Evolutionary conservation across 2,888 invertebrate species (phyloP).

Genomic region (Lamellibrachia satsuma): DNA sequence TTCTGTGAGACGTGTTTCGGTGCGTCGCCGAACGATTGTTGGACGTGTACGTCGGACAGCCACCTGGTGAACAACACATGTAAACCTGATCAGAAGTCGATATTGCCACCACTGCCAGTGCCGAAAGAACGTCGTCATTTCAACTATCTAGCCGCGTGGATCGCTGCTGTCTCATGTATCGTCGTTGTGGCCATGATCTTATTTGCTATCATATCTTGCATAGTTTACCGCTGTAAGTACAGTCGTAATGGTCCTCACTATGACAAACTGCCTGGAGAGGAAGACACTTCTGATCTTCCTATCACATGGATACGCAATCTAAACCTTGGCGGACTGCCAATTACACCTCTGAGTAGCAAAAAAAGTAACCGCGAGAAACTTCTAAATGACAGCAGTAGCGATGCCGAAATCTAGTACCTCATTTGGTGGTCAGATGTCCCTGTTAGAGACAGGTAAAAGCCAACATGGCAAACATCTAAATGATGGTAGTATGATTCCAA

Average conservation of each 20-base stretch:
- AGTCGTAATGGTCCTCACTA: background rate
- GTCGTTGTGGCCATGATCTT: background rate
- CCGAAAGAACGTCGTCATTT: background rate
- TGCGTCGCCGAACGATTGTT: background rate
- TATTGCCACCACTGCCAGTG: background rate
- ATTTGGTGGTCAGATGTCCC: background rate
- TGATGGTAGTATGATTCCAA: background rate
- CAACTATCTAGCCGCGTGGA: background rate
- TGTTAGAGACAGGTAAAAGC: background rate
- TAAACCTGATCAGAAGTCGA: background rate
- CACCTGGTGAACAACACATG: background rate
- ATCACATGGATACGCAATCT: background rate
- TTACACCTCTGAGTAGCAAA: background rate
- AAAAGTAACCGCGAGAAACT: background rate
- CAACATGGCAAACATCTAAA: background rate
- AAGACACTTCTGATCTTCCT: background rate
- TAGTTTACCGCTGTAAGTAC: background rate
- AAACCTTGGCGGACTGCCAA: background rate
- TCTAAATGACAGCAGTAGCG: background rate
- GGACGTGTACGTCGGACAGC: background rate
- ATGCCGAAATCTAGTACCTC: background rate
- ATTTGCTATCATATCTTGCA: background rate
- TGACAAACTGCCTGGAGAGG: background rate
- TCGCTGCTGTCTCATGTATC: background rate
- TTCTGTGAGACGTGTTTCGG: background rate